phyloP scores from a whole-genome alignment of 2,113 vertebrate species.

The Nestor notabilis region DNA sequence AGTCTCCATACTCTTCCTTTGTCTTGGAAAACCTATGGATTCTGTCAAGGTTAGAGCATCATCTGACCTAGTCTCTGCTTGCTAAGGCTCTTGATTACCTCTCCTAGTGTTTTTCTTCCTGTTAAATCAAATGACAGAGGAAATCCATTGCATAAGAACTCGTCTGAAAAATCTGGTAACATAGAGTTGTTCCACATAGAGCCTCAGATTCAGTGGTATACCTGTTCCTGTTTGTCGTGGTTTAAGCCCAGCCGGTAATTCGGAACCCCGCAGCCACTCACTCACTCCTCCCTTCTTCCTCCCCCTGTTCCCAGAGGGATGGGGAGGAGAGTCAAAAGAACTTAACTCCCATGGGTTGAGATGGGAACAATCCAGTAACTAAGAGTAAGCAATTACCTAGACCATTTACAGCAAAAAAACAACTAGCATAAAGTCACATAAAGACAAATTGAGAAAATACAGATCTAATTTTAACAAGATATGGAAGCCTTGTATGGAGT shows the following conservation, averaged over 20 bases:
- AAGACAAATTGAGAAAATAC: not conserved
- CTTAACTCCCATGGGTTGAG: no score
- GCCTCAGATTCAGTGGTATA: not conserved
- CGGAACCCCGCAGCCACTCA: no score
- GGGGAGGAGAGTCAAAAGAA: no score
- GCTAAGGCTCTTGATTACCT: not conserved
- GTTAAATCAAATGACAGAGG: not conserved
- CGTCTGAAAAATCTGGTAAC: not conserved
- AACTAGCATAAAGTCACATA: not conserved
- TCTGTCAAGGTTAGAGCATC: not conserved
- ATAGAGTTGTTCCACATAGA: not conserved
- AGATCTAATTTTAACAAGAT: not conserved
- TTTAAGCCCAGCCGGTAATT: no score
- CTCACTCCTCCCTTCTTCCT: no score
- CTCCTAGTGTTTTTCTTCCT: not conserved
- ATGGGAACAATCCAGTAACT: no score
- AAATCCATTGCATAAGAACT: not conserved
- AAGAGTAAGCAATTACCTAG: not conserved
- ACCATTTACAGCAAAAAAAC: fast-evolving
- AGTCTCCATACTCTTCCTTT: not conserved
- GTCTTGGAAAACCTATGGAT: not conserved
- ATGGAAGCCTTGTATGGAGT: not conserved
- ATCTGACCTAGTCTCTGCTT: not conserved
- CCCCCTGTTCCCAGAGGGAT: no score
- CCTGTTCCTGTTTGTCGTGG: not conserved